These are phyloP conservation scores for Opisthograptis luteolata DNA, from an alignment of 2,888 invertebrate genomes.

Conservation along the genomic window DNA sequence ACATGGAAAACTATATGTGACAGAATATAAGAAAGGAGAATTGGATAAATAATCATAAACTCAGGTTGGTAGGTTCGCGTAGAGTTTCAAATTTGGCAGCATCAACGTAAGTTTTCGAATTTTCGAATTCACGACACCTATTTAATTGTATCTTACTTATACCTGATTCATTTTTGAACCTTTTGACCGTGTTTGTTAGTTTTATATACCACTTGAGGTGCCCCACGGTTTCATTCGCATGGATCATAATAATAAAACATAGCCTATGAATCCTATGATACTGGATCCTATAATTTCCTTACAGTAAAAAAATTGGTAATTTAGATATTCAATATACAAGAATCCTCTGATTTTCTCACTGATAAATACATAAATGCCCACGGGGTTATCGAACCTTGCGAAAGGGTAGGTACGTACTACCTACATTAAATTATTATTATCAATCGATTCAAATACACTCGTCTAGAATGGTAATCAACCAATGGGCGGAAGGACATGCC, in stretches of 20 bases:
- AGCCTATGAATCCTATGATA: too few relatives aligned
- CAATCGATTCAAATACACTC: conserved; percentile 33
- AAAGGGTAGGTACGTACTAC: too few relatives aligned
- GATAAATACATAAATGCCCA: neutral
- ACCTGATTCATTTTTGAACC: too few relatives aligned
- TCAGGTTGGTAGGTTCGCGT: neutral
- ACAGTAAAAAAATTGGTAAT: too few relatives aligned
- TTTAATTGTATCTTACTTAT: too few relatives aligned
- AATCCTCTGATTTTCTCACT: neutral
- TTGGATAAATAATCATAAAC: neutral
- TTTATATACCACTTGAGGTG: too few relatives aligned
- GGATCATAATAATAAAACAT: too few relatives aligned
- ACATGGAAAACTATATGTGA: neutral
- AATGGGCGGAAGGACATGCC: conserved; percentile 47
- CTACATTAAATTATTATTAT: conserved; percentile 41
- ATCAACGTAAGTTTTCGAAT: neutral
- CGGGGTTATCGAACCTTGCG: conserved; percentile 17
- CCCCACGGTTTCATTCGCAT: too few relatives aligned
- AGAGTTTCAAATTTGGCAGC: neutral
- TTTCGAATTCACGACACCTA: neutral
- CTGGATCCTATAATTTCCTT: too few relatives aligned
- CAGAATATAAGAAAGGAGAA: neutral
- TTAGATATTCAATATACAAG: neutral
- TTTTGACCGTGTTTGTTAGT: too few relatives aligned
- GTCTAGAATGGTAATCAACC: conserved; percentile 44